Conservation (phyloP, 2,888 invertebrate species). For the Macrophya annulata region DNA sequence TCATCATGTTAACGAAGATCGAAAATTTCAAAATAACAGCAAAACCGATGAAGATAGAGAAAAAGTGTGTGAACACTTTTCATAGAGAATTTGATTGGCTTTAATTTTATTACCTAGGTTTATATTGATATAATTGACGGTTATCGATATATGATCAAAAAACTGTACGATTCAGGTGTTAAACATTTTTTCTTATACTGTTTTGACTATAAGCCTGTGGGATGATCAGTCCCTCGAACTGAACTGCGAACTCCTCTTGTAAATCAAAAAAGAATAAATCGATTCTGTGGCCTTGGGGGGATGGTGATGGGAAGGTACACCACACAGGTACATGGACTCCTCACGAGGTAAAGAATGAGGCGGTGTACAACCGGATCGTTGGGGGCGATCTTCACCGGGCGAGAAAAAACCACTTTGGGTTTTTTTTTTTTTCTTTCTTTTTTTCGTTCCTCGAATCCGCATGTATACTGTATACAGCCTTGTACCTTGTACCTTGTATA, state of each 20-base stretch:
- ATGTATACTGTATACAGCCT: neutral
- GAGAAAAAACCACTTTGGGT: conserved; percentile 22
- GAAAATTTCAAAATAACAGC: neutral
- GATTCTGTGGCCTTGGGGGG: conserved; percentile 9
- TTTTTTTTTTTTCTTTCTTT: neutral
- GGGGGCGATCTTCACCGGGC: conserved; percentile 10
- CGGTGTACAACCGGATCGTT: conserved; percentile 13
- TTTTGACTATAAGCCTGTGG: neutral
- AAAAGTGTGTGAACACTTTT: neutral
- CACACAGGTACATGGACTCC: neutral
- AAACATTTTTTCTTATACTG: too few species aligned
- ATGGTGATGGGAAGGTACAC: too few species aligned
- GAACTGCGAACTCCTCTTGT: neutral
- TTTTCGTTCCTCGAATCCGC: neutral
- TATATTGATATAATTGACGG: neutral
- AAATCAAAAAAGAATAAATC: neutral
- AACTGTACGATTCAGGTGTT: neutral
- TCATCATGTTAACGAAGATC: neutral
- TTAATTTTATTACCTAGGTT: neutral
- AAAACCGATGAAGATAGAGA: neutral
- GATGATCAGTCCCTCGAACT: neutral
- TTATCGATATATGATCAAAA: neutral
- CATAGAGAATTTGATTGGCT: neutral
- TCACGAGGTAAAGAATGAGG: neutral
- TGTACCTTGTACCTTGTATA: neutral